Percentiles rank a stretch among this genome's conserved stretches.
Conservation (phyloP, 2,888 invertebrate species). For the Buathra laborator region DNA sequence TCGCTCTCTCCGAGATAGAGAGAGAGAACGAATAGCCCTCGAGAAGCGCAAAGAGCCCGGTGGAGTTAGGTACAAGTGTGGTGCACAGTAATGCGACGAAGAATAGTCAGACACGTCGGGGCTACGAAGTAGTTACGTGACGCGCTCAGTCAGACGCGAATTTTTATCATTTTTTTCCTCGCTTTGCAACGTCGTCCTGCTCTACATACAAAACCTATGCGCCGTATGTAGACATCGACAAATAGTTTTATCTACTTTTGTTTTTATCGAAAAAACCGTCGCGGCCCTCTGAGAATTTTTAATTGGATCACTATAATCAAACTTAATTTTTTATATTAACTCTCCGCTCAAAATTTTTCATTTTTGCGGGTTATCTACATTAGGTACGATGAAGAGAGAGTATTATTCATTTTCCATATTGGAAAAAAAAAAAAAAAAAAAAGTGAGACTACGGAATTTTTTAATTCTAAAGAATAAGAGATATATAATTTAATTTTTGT, state of each 20-base stretch:
- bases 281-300: no score
- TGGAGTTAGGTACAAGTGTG: constrained; percentile 55
- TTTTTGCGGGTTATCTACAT: background rate
- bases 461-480: background rate
- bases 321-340: no score
- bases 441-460: background rate
- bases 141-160: constrained; percentile 49
- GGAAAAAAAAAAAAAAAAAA: background rate
- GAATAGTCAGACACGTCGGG: constrained; percentile 63
- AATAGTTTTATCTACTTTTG: no score
- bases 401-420: background rate
- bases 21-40: constrained; percentile 52
- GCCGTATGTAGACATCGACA: no score
- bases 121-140: constrained; percentile 58
- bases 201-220: background rate
- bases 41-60: constrained; percentile 61
- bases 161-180: constrained; percentile 21
- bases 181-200: background rate
- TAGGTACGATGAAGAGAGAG: background rate
- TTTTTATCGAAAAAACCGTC: no score
- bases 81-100: constrained; percentile 32
- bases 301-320: no score
- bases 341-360: no score
- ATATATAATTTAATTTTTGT: no score
- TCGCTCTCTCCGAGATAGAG: constrained; percentile 10